phyloP scores from a whole-genome alignment of 2,888 invertebrate species.

The Trissoscelio sp. region DNA sequence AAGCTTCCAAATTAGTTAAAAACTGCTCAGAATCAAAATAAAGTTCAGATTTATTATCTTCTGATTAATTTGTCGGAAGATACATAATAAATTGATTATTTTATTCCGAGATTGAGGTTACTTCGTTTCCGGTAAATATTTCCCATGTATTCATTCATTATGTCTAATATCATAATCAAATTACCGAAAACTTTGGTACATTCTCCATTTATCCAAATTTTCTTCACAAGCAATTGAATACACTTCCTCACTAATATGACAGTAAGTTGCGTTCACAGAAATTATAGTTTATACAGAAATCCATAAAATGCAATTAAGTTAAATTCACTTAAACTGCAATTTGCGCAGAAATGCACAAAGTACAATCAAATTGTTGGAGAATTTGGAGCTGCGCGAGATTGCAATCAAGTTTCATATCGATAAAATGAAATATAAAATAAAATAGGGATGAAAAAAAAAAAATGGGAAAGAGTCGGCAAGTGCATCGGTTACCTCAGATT shows the following conservation, averaged over 20 bases:
- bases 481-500: neutral
- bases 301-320: conserved; percentile 44
- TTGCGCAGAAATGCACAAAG: conserved; percentile 33
- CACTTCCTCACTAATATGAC: conserved; percentile 15
- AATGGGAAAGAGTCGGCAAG: neutral
- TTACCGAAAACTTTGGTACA: neutral
- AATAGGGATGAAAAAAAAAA: neutral
- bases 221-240: neutral
- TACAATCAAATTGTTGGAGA: conserved; percentile 28
- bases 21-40: neutral
- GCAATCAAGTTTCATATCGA: conserved; percentile 31
- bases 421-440: neutral
- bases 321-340: conserved; percentile 36
- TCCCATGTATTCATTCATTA: neutral
- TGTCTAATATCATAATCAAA: conserved; percentile 3
- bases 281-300: conserved; percentile 23
- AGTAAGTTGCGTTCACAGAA: conserved; percentile 18
- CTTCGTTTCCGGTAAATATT: neutral
- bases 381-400: conserved; percentile 11
- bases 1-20: neutral
- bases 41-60: too few relatives aligned
- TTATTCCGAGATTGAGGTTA: too few relatives aligned
- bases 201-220: conserved; percentile 4
- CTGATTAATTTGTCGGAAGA: too few relatives aligned
- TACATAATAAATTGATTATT: too few relatives aligned